These are phyloP conservation scores for Phymorhynchus buccinoides DNA, from an alignment of 1,140 invertebrate genomes.

Conservation along the genomic window DNA sequence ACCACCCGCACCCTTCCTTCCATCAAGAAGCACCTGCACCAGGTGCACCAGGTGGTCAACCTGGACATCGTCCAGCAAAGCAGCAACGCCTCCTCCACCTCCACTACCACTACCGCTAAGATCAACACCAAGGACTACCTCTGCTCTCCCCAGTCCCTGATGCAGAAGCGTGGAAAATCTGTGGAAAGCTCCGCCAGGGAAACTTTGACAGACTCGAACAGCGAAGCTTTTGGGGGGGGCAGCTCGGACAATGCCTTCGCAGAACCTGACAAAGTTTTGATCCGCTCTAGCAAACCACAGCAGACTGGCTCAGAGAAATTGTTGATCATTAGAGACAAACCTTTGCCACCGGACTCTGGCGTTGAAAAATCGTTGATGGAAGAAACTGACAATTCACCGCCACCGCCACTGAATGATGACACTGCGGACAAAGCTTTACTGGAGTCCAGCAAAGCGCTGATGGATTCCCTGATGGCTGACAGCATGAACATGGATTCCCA, in stretches of 20 bases:
- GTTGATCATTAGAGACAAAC: too few species aligned
- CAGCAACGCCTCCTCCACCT: background rate
- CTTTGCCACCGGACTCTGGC: too few species aligned
- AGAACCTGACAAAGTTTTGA: background rate
- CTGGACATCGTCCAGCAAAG: constrained; percentile 4
- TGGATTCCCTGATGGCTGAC: background rate
- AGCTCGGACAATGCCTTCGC: background rate
- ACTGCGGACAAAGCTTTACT: background rate
- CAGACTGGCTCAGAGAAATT: too few species aligned
- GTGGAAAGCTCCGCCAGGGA: background rate
- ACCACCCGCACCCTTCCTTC: background rate
- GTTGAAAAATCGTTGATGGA: too few species aligned
- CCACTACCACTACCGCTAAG: too few species aligned
- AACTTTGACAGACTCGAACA: background rate
- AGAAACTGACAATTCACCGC: too few species aligned
- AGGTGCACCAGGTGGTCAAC: constrained; percentile 9
- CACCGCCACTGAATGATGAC: background rate
- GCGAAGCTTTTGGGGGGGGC: too few species aligned
- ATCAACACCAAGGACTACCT: constrained; percentile 29
- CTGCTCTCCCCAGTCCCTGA: background rate
- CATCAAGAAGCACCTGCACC: constrained; percentile 21
- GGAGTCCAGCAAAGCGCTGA: background rate
- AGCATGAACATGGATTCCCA: constrained; percentile 6
- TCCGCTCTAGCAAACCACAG: too few species aligned
- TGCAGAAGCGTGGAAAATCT: too few species aligned